phyloP scores from a whole-genome alignment of 2,797 vertebrate genomes.

The Thunnus albacares region DNA sequence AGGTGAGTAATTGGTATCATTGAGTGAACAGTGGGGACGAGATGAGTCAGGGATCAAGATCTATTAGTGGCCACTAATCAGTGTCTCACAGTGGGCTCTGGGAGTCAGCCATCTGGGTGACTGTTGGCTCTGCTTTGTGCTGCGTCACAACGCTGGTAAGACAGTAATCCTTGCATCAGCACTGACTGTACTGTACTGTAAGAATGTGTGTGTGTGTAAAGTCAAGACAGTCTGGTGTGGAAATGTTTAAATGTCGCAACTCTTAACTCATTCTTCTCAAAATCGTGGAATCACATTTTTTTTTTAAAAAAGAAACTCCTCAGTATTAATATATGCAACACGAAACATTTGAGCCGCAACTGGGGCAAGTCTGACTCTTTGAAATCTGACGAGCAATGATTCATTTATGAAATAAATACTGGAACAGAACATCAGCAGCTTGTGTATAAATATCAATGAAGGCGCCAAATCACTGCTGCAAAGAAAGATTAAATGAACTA shows the following conservation, averaged over 20 bases:
- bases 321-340: conserved; percentile 55
- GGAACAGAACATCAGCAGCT: conserved; percentile 45
- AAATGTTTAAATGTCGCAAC: neutral
- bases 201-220: neutral
- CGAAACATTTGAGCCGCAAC: conserved; percentile 50
- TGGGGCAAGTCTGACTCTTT: conserved; percentile 59
- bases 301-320: conserved; percentile 31
- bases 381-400: conserved; percentile 60
- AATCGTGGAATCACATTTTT: conserved; percentile 24
- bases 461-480: conserved; percentile 4
- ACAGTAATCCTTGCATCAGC: neutral
- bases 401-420: conserved; percentile 67
- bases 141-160: conserved; percentile 38
- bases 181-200: neutral
- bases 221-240: neutral
- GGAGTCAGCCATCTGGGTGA: conserved; percentile 56
- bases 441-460: conserved; percentile 40
- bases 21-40: conserved; percentile 67
- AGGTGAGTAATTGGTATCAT: conserved; percentile 78
- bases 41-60: conserved; percentile 74
- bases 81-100: conserved; percentile 56
- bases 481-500: conserved; percentile 19
- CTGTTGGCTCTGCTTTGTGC: conserved; percentile 38
- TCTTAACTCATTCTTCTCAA: conserved; percentile 10
- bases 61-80: conserved; percentile 75